A percentile compares a stretch with the other conserved stretches of the same genome.
phyloP scores from a whole-genome alignment of 2,888 invertebrate species.

The Aphidoletes aphidimyza region DNA sequence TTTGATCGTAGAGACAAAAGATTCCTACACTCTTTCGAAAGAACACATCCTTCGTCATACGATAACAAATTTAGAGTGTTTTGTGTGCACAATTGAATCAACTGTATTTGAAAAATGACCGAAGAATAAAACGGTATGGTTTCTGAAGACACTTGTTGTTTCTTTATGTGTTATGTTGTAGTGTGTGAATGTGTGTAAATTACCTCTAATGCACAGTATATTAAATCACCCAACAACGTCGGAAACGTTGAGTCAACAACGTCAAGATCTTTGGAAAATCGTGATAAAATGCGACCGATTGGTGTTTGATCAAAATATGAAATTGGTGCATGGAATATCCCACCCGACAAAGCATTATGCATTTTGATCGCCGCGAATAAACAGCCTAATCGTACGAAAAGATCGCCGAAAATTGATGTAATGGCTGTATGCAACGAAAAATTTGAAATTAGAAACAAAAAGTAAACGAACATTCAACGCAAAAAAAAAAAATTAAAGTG shows the following conservation, averaged over 20 bases:
- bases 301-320: slow-evolving; percentile 74
- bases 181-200: no score
- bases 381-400: slow-evolving; percentile 74
- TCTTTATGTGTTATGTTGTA: not conserved
- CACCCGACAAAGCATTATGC: slow-evolving; percentile 66
- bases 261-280: slow-evolving; percentile 69
- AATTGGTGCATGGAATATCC: slow-evolving; percentile 69
- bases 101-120: no score
- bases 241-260: slow-evolving; percentile 65
- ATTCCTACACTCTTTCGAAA: no score
- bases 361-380: slow-evolving; percentile 60
- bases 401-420: slow-evolving; percentile 74
- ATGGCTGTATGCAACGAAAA: slow-evolving; percentile 68
- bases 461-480: no score
- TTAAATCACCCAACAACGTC: slow-evolving; percentile 69
- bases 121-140: no score
- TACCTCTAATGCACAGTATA: slow-evolving; percentile 72
- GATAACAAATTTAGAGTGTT: no score
- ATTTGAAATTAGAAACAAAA: not conserved
- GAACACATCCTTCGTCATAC: no score
- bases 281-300: slow-evolving; percentile 71
- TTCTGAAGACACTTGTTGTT: not conserved
- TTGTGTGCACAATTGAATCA: no score
- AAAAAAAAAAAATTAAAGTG: no score
- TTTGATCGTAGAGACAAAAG: no score